Conservation (phyloP, 64 coral and sea anemone species). For the Stichodactyla helianthus region DNA sequence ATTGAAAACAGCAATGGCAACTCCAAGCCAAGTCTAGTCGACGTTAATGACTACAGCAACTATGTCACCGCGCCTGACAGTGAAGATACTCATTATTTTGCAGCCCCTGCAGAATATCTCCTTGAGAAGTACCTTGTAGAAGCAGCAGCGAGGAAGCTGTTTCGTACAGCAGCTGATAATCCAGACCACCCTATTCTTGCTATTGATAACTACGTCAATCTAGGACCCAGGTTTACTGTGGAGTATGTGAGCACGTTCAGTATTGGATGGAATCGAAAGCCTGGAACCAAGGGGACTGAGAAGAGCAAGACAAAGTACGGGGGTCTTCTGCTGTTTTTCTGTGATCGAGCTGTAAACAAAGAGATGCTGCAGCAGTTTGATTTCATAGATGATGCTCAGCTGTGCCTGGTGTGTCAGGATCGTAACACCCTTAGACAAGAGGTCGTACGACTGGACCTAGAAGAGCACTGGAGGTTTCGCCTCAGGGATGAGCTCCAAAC, state of each 20-base stretch:
- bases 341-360: constrained; percentile 59
- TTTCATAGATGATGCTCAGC: constrained; percentile 74
- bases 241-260: constrained; percentile 61
- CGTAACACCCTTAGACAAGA: constrained; percentile 91
- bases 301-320: constrained; percentile 68
- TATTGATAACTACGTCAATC: constrained; percentile 78
- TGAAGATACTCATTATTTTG: constrained; percentile 61
- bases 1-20: constrained; percentile 33
- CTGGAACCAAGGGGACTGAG: constrained; percentile 34
- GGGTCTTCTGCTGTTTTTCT: constrained; percentile 76
- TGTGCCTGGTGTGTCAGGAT: constrained; percentile 91
- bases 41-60: constrained; percentile 53
- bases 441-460: constrained; percentile 88
- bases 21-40: constrained; percentile 12
- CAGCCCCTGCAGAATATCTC: constrained; percentile 76
- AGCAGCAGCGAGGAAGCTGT: constrained; percentile 56
- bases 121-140: constrained; percentile 78
- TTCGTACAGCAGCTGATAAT: constrained; percentile 56
- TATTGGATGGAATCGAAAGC: constrained; percentile 19
- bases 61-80: constrained; percentile 81
- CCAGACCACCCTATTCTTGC: constrained; percentile 66
- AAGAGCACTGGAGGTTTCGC: constrained; percentile 93
- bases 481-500: constrained; percentile 94
- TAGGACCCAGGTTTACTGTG: constrained; percentile 71
- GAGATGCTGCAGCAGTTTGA: constrained; percentile 70